Evolutionary conservation across 53 echinoderm and acorn worm species (phyloP), one percentile per base, ranked within the genome.

Genomic region (Zoroaster sp.): DNA sequence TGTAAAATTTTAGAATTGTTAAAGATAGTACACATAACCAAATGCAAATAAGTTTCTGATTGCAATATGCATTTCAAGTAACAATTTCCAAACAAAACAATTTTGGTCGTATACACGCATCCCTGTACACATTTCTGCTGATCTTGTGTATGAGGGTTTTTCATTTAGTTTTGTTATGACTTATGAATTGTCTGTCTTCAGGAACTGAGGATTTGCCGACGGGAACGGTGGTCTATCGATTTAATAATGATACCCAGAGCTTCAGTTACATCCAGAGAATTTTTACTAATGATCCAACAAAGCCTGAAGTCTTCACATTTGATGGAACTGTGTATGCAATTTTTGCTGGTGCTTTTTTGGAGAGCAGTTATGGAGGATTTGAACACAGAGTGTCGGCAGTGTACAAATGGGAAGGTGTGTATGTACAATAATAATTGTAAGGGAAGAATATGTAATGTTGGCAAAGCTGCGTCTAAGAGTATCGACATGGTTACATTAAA

Each of bases 401-500:
- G 8, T 91, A 93, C 51, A 70, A 47, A 65, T 93, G 94, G 94
- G 42, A 83, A 91, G 94, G 94, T 91, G 35, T 18, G 91, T 15
- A 8, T 28, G 11, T 59, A 59, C n/a, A n/a, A n/a, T n/a, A n/a
- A n/a, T n/a, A n/a, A n/a, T n/a, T 69, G 28, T 23, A n/a, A 10
- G 9, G 11, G 18, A 14, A 69, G 13, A 10, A 15, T 51, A n/a
- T 14, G n/a, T n/a, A n/a, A n/a, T n/a, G n/a, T n/a, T n/a, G n/a
- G n/a, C n/a, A n/a, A n/a, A n/a, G n/a, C n/a, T n/a, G n/a, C n/a
- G n/a, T n/a, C n/a, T n/a, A n/a, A n/a, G n/a, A n/a, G n/a, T n/a
- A n/a, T n/a, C n/a, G n/a, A n/a, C n/a, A n/a, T n/a, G n/a, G n/a
- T n/a, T n/a, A n/a, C n/a, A n/a, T n/a, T n/a, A n/a, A n/a, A n/a